Evolutionary conservation across 2,888 invertebrate species (phyloP), one percentile per base, ranked within the genome.

Genomic region (Cepaea hortensis): DNA sequence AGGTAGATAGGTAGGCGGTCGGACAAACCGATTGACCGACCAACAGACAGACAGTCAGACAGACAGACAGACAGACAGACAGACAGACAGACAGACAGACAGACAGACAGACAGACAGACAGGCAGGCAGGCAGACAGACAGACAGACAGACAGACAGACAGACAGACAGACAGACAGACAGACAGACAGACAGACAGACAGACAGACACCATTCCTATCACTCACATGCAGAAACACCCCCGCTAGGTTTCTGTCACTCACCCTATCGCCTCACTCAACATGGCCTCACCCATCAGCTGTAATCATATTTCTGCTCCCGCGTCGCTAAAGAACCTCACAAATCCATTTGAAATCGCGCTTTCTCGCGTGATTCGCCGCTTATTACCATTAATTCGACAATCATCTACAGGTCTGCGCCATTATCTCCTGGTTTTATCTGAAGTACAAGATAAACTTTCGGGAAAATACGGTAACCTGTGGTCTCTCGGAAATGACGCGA

Each of bases 381-480:
- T 72, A 81, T 72, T 81, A 18, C 70, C 72, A 81, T 81, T 81
- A 81, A 81, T 81, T 70, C 81, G 50, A 55, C 81, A 81, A 48
- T 68, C 23, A 65, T 81, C 72, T 72, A 70, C 81, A n/a, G n/a
- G 50, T 55, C 50, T 55, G 23, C 72, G 3, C 4, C 55, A 72
- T 72, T 50, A 81, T 72, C 55, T 50, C n/a, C 68, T 77, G 77
- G 65, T 68, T 84, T 84, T 76, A 76, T 76, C 65, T 77, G n/a
- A 1, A n/a, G 46, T 50, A 77, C 62, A 68, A 77, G 84, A 84
- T 84, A 84, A 84, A 65, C 76, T 77, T 76, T 65, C 65, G 65
- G 84, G 50, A 23, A 84, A 77, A 46, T 84, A 62, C 84, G 77
- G 84, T 84, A 77, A 84, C 84, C 65, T 77, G 76, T 7, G 75